Evolutionary conservation across 2,888 invertebrate genomes (phyloP), one percentile per base, ranked within the genome.

Genomic region (Sesia apiformis): DNA sequence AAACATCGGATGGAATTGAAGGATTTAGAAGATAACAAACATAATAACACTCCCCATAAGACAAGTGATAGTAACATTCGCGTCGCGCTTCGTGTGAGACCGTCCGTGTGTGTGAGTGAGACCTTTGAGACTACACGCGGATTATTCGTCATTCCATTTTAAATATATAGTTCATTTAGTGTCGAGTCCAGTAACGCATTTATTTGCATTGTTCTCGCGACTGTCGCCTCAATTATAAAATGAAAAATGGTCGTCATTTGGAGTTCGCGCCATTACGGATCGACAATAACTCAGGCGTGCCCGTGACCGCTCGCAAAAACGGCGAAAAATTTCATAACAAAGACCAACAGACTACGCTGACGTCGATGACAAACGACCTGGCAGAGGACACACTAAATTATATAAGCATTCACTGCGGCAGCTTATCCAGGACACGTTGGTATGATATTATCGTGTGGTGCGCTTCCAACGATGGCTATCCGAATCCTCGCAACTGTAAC

Each of bases 301-400:
- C 49, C 51, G 40, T 53, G 42, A 53, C 54, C 46, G 51, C 49
- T 51, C 54, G 61, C 55, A 60, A 57, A 60, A 58, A 53, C 23
- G 23, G 55, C 56, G 55, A 58, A 58, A 58, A 56, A 58, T 55
- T 51, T 54, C 56, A 53, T 56, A 60, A 61, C 59, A 61, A 61
- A 58, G 57, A 56, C 52, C 55, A 52, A 53, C 52, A 56, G 58
- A 46, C 42, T 42, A 7, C 42, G 6, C 42, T 42, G 42, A 42
- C 42, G 7, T 46, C 41, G 55, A 55, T 59, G 61, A 61, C 57
- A 58, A 58, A 61, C 53, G 60, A 58, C 55, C 57, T 42, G 6
- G 7, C 42, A 7, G 42, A 42, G 6, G 1, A 42, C 42, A 23
- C 23, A 42, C 42, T 42, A 42, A 42, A 42, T 42, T 42, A 42